Conservation (phyloP, 2,113 vertebrate genomes). For the Pedetes capensis region DNA sequence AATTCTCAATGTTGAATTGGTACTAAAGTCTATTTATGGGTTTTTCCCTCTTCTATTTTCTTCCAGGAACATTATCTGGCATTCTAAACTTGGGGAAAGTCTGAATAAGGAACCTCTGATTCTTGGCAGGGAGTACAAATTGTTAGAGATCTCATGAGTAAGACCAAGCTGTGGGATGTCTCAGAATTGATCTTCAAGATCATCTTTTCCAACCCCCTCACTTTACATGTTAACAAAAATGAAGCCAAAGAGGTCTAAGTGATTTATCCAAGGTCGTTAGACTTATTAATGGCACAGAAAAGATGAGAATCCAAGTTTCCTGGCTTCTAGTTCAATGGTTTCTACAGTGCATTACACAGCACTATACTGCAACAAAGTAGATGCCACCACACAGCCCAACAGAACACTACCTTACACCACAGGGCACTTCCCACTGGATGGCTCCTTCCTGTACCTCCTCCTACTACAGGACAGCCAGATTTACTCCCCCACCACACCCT, state of each 20-base stretch:
- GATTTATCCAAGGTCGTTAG: slow-evolving; percentile 19
- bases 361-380: not conserved
- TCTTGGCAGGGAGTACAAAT: slow-evolving; percentile 66
- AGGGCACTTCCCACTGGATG: not conserved
- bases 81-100: slow-evolving; percentile 65
- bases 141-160: slow-evolving; percentile 66
- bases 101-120: slow-evolving; percentile 67
- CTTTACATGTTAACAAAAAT: slow-evolving; percentile 51
- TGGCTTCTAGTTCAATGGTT: not conserved
- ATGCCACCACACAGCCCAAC: not conserved
- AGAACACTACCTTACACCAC: not conserved
- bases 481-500: too few relatives aligned
- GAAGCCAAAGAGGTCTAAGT: slow-evolving; percentile 38
- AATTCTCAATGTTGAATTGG: slow-evolving; percentile 63
- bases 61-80: slow-evolving; percentile 74
- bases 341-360: not conserved
- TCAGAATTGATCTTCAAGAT: slow-evolving; percentile 65
- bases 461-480: too few relatives aligned
- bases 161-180: slow-evolving; percentile 68
- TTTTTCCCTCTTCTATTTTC: slow-evolving; percentile 40
- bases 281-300: slow-evolving; percentile 30
- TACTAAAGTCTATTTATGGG: slow-evolving; percentile 70
- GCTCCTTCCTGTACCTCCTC: too few relatives aligned
- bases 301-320: not conserved
- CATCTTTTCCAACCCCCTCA: slow-evolving; percentile 58